Evolutionary conservation across 2,797 vertebrate species (phyloP), one percentile per base, ranked within the genome.

Genomic region (Parambassis ranga): DNA sequence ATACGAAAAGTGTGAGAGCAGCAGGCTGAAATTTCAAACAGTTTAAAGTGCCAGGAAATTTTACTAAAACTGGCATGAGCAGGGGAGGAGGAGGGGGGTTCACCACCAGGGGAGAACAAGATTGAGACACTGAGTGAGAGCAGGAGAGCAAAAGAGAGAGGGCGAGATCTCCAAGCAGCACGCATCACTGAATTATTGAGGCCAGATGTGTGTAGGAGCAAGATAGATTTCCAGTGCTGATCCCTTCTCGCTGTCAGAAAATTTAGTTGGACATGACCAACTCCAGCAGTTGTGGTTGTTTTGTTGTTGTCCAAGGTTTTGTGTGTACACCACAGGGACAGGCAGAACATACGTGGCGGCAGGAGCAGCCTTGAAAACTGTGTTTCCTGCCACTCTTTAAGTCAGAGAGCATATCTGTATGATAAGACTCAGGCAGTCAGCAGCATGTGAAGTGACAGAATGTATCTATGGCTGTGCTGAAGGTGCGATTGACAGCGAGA

Each of bases 181-280:
- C 6, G 60, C 66, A 62, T 70, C 28, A 8, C 63, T 90, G 75
- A 90, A 88, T 89, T 83, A 89, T 90, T 88, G 75, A 87, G 75
- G 53, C 58, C 64, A 57, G 66, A 82, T 37, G 65, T 75, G 74
- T 81, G 78, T 80, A 53, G 60, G 59, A 83, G 77, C 71, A 75
- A 82, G 72, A 80, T 67, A 77, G 59, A 82, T 87, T 81, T 80
- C 77, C 66, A 68, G 42, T 42, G 78, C 62, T 68, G 83, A 85
- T 86, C 77, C 67, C 71, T 69, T 73, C 73, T 75, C 53, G 77
- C 73, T 84, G 86, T 86, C 81, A 84, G 43, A 79, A 83, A 85
- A 83, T 88, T 88, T 63, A 78, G 80, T 79, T 65, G 83, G 73
- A 86, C 81, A 81, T 3, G 23, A 81, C 52, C 79, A 49, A 68